phyloP scores from a whole-genome alignment of 2,113 vertebrate genomes.

The Lipophrys pholis region DNA sequence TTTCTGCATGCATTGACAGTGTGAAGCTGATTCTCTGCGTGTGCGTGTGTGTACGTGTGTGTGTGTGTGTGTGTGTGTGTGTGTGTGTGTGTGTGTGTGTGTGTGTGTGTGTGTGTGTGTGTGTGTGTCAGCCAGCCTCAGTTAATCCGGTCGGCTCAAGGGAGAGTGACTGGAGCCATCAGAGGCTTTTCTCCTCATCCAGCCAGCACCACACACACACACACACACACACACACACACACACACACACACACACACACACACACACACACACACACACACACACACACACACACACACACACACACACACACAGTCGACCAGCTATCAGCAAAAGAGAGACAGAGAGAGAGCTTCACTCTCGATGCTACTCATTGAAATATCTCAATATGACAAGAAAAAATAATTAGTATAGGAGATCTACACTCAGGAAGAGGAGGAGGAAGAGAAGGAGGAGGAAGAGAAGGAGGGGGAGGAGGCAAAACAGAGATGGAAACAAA shows the following conservation, averaged over 20 bases:
- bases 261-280: slow-evolving; percentile 25
- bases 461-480: neutral
- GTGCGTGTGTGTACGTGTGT: slow-evolving; percentile 1
- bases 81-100: too few species aligned
- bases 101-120: too few species aligned
- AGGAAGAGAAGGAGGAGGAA: neutral
- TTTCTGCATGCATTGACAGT: neutral
- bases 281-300: slow-evolving; percentile 15
- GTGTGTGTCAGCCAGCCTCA: slow-evolving; percentile 34
- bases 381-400: slow-evolving; percentile 18
- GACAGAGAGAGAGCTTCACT: slow-evolving; percentile 22
- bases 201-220: slow-evolving; percentile 21
- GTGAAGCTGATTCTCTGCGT: neutral
- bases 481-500: neutral
- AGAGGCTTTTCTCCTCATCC: slow-evolving; percentile 71
- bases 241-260: slow-evolving; percentile 15
- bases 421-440: neutral
- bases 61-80: neutral
- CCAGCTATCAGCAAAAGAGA: slow-evolving; percentile 32
- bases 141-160: slow-evolving; percentile 72
- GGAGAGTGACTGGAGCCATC: slow-evolving; percentile 71
- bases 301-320: slow-evolving; percentile 13
- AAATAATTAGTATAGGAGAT: neutral
- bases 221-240: slow-evolving; percentile 20
- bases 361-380: slow-evolving; percentile 40